Conservation (phyloP, 1,140 invertebrate species). For the Aphelenchoides avenae region DNA sequence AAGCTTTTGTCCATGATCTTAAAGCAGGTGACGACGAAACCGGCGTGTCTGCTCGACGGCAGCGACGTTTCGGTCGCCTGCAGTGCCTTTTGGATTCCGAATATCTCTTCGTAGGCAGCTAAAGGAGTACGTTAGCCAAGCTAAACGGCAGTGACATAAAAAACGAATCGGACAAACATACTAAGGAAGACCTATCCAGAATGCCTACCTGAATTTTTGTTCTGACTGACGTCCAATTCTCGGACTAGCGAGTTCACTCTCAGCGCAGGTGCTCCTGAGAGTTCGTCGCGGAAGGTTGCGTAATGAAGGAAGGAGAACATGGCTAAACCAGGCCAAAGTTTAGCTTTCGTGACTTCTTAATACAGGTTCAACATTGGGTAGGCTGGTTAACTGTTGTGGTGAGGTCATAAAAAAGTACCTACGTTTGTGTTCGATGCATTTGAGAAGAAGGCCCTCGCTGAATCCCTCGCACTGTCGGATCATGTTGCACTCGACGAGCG, state of each 20-base stretch:
- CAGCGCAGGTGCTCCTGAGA: background rate
- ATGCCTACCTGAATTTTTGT: conserved; percentile 12
- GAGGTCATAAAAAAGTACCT: conserved; percentile 15
- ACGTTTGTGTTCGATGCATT: conserved; percentile 53
- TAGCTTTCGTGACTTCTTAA: too few species aligned
- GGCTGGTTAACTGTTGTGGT: too few species aligned
- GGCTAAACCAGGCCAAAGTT: conserved; percentile 45
- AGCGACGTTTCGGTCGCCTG: conserved; percentile 26
- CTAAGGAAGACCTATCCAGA: background rate
- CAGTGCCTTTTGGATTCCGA: conserved; percentile 43
- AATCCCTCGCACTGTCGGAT: conserved; percentile 30
- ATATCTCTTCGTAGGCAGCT: conserved; percentile 53
- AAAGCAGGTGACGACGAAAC: conserved; percentile 51
- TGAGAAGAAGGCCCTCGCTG: conserved; percentile 42
- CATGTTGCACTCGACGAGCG: conserved; percentile 42
- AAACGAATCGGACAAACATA: conserved; percentile 3
- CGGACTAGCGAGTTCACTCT: background rate
- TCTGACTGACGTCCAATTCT: background rate
- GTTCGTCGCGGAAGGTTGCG: conserved; percentile 24
- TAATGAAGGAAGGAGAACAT: conserved; percentile 51
- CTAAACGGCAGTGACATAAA: background rate
- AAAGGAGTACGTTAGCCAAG: conserved; percentile 21
- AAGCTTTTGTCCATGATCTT: conserved; percentile 46
- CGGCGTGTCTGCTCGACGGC: conserved; percentile 42
- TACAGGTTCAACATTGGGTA: too few species aligned